Base-by-base conservation (phyloP, 2,113 vertebrate species). In the Epinephelus fuscoguttatus region DNA sequence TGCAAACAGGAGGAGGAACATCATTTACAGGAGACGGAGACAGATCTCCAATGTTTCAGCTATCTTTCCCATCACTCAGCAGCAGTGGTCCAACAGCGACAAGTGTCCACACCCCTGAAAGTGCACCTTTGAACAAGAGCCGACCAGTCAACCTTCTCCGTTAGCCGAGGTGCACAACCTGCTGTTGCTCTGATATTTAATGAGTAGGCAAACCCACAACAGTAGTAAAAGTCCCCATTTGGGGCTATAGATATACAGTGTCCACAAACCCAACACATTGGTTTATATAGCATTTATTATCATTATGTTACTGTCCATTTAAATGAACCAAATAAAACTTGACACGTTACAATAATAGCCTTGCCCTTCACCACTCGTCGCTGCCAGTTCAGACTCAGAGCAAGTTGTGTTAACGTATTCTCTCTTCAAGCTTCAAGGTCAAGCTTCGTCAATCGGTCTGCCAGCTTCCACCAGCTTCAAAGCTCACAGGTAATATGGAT, bases 201-300 rank as follows among this genome's bases (percentile, higher is more conserved):
- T 56, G 21, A 84, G 63, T 73, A 84, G 42, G 81, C 75, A 88
- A 89, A 86, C 49, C 71, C 81, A 91, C 73, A 52, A 75, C 91
- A 93, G 84, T 90, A 92, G 91, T 91, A 88, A 85, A 88, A 81
- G 62, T 78, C 87, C 86, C 88, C 83, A 81, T 53, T 70, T 66
- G 82, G 85, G 87, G 79, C 81, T 85, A 74, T 42, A 84, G 56
- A 78, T 81, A 83, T 79, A 90, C 77, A 91, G 84, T 80, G 72
- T 87, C 88, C 81, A 90, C 82, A 91, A 88, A 91, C 75, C 82
- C 84, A 85, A 85, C 86, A 90, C 90, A 91, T 33, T 62, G 66
- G 75, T 87, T 91, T 88, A 84, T 83, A 86, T 83, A 86, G 81
- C 53, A 77, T 87, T 90, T 64, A 66, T 81, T 45, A 84, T 80